Conservation (phyloP, 2,797 vertebrate genomes). For the Falco columbarius region DNA sequence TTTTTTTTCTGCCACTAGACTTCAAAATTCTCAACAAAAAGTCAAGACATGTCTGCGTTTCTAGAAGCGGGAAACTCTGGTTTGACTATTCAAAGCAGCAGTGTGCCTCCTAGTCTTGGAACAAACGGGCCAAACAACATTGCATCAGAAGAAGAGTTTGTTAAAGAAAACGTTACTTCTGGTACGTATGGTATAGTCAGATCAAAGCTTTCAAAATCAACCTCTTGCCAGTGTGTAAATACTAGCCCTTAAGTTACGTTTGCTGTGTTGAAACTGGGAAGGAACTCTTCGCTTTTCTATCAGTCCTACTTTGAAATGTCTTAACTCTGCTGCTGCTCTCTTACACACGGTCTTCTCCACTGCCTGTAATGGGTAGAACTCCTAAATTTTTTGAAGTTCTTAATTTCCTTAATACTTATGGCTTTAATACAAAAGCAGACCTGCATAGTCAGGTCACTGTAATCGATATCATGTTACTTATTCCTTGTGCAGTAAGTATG, state of each 20-base stretch:
- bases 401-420: background rate
- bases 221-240: background rate
- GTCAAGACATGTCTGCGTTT: rapidly evolving
- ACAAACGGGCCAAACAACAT: background rate
- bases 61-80: background rate
- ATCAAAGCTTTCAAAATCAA: background rate
- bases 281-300: background rate
- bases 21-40: slow-evolving; percentile 14
- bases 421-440: background rate
- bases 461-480: background rate
- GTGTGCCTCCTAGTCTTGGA: background rate
- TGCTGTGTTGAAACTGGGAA: background rate
- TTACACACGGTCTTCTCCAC: background rate
- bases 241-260: background rate
- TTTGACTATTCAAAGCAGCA: background rate
- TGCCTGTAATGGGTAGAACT: background rate
- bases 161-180: background rate
- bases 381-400: background rate
- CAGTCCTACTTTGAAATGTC: background rate
- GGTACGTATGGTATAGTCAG: slow-evolving; percentile 33
- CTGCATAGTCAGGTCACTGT: background rate
- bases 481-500: background rate
- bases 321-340: background rate
- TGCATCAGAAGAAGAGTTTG: background rate
- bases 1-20: slow-evolving; percentile 35